Base-by-base conservation (phyloP, 2,888 invertebrate genomes). In the Spatulosminthurus flaviceps region DNA sequence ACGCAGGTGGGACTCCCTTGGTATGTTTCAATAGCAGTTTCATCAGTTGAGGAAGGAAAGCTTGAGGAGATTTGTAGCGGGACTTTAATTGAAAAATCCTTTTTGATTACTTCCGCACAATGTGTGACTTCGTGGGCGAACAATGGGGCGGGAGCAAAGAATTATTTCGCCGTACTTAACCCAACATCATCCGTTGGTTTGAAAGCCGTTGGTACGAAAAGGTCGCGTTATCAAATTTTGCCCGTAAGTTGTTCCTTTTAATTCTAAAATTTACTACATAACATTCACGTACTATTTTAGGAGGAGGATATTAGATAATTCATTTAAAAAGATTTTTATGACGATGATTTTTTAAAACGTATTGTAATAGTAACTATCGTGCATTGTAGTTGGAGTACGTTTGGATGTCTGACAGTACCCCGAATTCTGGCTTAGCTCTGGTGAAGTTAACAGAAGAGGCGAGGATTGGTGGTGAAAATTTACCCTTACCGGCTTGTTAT, bases 1-100 rank as follows among this genome's bases (percentile, higher is more conserved):
- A n/a, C n/a, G n/a, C n/a, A n/a, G n/a, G n/a, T n/a, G n/a, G 71
- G 71, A 1, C 29, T 71, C 4, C 71, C 71, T 1, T 71, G 71
- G 71, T 42, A 71, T n/a, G 71, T 34, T 7, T 5, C 42, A n/a
- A 71, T 71, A 4, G 19, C 9, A 1, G 21, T 71, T 21, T 7
- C n/a, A 2, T 26, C 69, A 1, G 29, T 16, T 19, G 21, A 1
- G 1, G 21, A 22, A 1, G 71, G 42, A 21, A 5, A 42, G 41
- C 41, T n/a, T 22, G 13, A 19, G 13, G 21, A 34, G 13, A 71
- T 42, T 71, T 71, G 71, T 71, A 42, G 42, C 29, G 71, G 21
- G 1, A 42, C 42, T 41, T 41, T 71, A 21, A 42, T 71, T 21
- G 71, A 71, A 24, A 71, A 42, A 22, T 42, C 41, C n/a, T 71